A percentile compares a stretch with the other conserved stretches of the same genome.
Conservation (phyloP, 2,888 invertebrate genomes). For the Amblyjoppa fuscipennis region DNA sequence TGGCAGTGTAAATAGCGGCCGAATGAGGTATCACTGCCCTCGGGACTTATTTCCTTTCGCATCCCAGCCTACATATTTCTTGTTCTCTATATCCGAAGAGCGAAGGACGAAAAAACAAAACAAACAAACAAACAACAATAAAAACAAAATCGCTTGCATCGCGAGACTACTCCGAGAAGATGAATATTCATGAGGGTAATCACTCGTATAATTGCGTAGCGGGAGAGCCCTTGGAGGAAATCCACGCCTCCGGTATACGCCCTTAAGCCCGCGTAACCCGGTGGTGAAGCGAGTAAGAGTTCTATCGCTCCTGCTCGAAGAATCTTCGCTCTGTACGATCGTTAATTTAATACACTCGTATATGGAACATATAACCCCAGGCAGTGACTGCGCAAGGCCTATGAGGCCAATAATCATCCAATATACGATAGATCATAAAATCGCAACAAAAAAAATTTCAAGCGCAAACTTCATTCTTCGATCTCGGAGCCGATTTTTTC, state of each 20-base stretch:
- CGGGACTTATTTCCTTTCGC: conserved; percentile 60
- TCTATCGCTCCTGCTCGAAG: conserved; percentile 19
- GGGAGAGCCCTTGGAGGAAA: conserved; percentile 66
- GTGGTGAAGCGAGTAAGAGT: conserved; percentile 68
- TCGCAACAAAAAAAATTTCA: conserved; percentile 32
- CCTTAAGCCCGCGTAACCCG: conserved; percentile 74
- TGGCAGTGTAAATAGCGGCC: conserved; percentile 67
- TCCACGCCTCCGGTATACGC: conserved; percentile 66
- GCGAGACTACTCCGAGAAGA: conserved; percentile 42
- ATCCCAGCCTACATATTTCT: conserved; percentile 44
- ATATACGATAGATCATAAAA: conserved; percentile 57
- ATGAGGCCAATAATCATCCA: conserved; percentile 54
- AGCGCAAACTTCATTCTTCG: background rate
- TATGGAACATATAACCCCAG: conserved; percentile 51
- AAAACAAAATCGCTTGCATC: conserved; percentile 13
- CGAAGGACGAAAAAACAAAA: conserved; percentile 40
- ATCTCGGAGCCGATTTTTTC: conserved; percentile 18
- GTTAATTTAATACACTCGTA: conserved; percentile 50
- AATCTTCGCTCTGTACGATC: conserved; percentile 35
- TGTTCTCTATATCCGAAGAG: conserved; percentile 32
- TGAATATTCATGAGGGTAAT: conserved; percentile 81
- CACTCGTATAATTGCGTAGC: conserved; percentile 78
- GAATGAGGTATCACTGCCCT: conserved; percentile 64
- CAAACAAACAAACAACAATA: background rate
- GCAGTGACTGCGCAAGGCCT: conserved; percentile 22